These are phyloP conservation scores for Artibeus lituratus DNA, from an alignment of 2,797 vertebrate species.

Conservation along the genomic window DNA sequence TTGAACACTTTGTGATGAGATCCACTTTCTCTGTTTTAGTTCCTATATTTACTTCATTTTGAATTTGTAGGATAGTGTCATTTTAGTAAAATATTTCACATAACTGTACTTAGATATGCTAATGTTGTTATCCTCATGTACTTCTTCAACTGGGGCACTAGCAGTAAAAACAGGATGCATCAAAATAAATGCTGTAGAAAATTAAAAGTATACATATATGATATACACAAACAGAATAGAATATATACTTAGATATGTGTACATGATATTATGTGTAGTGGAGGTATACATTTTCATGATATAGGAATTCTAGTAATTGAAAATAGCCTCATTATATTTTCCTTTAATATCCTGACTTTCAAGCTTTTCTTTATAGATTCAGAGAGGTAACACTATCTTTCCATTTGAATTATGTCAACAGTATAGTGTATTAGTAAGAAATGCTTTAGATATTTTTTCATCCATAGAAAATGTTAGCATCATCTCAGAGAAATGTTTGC, in stretches of 20 bases:
- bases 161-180: not conserved
- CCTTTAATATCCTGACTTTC: not conserved
- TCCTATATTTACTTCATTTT: not conserved
- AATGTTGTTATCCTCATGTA: not conserved
- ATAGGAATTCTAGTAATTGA: not conserved
- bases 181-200: not conserved
- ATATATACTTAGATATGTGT: not conserved
- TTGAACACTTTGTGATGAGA: not conserved
- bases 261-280: not conserved
- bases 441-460: not conserved
- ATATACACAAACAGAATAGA: not conserved
- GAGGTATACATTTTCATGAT: not conserved
- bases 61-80: not conserved
- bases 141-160: not conserved
- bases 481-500: slow-evolving; percentile 10
- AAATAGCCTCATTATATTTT: not conserved
- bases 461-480: not conserved
- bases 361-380: not conserved
- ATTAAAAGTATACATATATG: not conserved
- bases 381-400: not conserved
- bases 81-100: not conserved
- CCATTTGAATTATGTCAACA: not conserved
- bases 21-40: not conserved
- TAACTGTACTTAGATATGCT: not conserved
- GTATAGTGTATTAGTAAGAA: not conserved